Conservation (phyloP, 2,888 invertebrate genomes). For the Amphipyra berbera region DNA sequence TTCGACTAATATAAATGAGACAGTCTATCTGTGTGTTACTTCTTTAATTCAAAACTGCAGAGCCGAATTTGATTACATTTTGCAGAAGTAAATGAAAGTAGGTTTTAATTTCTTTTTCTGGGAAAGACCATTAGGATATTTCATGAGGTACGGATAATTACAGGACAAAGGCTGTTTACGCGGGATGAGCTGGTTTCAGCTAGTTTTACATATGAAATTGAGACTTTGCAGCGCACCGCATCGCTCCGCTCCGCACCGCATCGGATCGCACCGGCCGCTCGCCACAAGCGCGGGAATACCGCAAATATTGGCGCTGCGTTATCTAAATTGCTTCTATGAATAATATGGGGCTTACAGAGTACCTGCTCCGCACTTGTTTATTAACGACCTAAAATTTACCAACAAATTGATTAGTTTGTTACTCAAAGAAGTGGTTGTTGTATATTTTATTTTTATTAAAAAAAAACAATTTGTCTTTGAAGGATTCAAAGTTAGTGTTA, state of each 20-base stretch:
- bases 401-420: conserved; percentile 24
- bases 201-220: conserved; percentile 11
- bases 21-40: too few relatives aligned
- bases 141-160: too few relatives aligned
- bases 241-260: not conserved
- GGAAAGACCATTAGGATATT: too few relatives aligned
- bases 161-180: too few relatives aligned
- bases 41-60: too few relatives aligned
- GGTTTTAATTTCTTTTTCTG: too few relatives aligned
- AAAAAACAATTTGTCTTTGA: not conserved
- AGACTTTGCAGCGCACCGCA: not conserved
- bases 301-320: conserved; percentile 57
- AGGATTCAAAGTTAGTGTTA: not conserved
- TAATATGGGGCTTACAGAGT: conserved; percentile 41
- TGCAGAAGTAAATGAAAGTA: too few relatives aligned
- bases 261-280: not conserved
- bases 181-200: too few relatives aligned
- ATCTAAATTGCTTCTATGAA: conserved; percentile 60
- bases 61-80: too few relatives aligned
- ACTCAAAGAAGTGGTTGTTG: not conserved
- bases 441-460: not conserved
- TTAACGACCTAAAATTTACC: conserved; percentile 12
- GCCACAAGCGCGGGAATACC: conserved; percentile 19
- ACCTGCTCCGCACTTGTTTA: conserved; percentile 22
- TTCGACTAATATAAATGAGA: too few relatives aligned